These are phyloP conservation scores for Hyalella azteca DNA, from an alignment of 2,888 invertebrate species.

Conservation along the genomic window DNA sequence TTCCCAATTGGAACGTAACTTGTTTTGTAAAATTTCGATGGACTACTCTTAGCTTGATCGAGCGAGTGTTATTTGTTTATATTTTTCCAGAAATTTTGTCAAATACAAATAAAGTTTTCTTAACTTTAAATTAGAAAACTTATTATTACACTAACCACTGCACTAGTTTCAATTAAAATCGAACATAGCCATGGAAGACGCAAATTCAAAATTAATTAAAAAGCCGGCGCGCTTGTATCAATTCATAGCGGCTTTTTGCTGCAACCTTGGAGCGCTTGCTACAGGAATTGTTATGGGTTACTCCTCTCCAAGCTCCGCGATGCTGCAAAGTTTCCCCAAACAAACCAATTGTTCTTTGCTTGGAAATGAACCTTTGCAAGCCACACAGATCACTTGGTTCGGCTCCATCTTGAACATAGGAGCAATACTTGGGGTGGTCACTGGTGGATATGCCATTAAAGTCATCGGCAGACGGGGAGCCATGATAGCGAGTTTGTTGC, in stretches of 20 bases:
- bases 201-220: too few species aligned
- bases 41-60: too few species aligned
- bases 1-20: too few species aligned
- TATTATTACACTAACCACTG: too few species aligned
- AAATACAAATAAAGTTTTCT: too few species aligned
- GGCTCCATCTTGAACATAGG: slow-evolving; percentile 82
- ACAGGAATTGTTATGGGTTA: neutral
- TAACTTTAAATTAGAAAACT: too few species aligned
- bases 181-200: too few species aligned
- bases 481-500: slow-evolving; percentile 76
- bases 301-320: neutral
- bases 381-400: slow-evolving; percentile 43
- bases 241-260: neutral
- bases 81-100: too few species aligned
- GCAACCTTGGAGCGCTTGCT: neutral
- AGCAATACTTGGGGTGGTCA: slow-evolving; percentile 81
- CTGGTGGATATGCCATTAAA: slow-evolving; percentile 84
- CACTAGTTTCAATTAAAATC: too few species aligned
- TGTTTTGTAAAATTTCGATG: too few species aligned
- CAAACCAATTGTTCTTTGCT: neutral
- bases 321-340: neutral
- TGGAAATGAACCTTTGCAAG: neutral
- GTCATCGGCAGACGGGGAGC: slow-evolving; percentile 79
- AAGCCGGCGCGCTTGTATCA: neutral
- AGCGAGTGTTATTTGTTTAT: too few species aligned